Evolutionary conservation across 1,140 invertebrate genomes (phyloP).

Genomic region (Capitella teleta): DNA sequence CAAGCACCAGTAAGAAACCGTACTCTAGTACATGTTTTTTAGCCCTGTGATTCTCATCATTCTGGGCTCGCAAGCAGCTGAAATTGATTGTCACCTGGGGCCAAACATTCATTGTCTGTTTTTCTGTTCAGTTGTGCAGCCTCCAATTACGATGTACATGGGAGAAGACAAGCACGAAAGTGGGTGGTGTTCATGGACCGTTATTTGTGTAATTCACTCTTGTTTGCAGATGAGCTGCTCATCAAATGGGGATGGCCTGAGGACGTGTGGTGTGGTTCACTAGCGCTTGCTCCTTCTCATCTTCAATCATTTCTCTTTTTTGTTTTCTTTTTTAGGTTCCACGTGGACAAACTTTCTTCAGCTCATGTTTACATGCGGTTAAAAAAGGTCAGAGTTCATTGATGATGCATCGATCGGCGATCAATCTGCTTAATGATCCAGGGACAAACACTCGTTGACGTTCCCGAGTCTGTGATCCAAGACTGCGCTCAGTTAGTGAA

Average conservation of each 20-base stretch:
- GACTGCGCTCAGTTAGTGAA: slow-evolving; percentile 98
- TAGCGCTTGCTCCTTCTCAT: slow-evolving; percentile 9
- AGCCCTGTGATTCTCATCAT: too few species aligned
- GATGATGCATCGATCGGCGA: background rate
- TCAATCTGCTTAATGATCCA: slow-evolving; percentile 30
- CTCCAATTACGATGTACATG: too few species aligned
- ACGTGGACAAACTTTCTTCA: slow-evolving; percentile 88
- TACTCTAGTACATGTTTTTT: too few species aligned
- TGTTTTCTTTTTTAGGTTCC: slow-evolving; percentile 50
- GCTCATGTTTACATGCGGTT: slow-evolving; percentile 95
- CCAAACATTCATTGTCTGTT: too few species aligned
- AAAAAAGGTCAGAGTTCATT: slow-evolving; percentile 50
- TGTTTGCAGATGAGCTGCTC: slow-evolving; percentile 84
- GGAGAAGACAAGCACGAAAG: too few species aligned
- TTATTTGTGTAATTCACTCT: too few species aligned
- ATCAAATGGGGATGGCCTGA: slow-evolving; percentile 99
- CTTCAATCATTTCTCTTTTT: background rate
- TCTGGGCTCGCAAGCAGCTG: too few species aligned
- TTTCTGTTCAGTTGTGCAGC: too few species aligned
- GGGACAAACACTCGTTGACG: slow-evolving; percentile 91
- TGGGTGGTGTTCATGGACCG: too few species aligned
- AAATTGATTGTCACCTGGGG: too few species aligned
- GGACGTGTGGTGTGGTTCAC: slow-evolving; percentile 97
- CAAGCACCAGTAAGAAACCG: too few species aligned
- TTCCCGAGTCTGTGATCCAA: slow-evolving; percentile 79